Conservation (phyloP, 2,888 invertebrate species). For the Sinopyrophorus schimmeli region DNA sequence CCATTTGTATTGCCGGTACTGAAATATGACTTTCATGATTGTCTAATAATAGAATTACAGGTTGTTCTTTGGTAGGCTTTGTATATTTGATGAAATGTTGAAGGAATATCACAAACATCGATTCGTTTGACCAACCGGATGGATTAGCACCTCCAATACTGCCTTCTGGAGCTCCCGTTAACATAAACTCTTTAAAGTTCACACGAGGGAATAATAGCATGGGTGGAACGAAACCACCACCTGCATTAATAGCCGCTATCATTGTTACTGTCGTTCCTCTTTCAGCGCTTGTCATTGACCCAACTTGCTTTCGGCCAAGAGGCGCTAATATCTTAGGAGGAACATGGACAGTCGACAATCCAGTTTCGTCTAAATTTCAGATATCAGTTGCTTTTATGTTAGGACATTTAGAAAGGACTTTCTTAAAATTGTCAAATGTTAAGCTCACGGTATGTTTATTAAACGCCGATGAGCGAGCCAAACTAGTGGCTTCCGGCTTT, state of each 20-base stretch:
- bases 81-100: conserved; percentile 6
- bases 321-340: conserved; percentile 44
- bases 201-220: conserved; percentile 29
- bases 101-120: conserved; percentile 5
- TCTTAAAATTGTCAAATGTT: conserved; percentile 38
- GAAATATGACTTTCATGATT: conserved; percentile 42
- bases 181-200: conserved; percentile 9
- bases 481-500: conserved; percentile 41
- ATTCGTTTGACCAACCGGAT: conserved; percentile 17
- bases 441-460: conserved; percentile 36
- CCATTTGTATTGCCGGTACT: neutral
- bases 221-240: conserved; percentile 47
- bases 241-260: conserved; percentile 44
- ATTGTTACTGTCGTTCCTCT: conserved; percentile 46
- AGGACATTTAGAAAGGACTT: too few relatives aligned
- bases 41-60: conserved; percentile 6
- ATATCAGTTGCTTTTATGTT: conserved; percentile 31
- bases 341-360: conserved; percentile 46
- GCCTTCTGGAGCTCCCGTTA: conserved; percentile 3
- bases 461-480: conserved; percentile 41
- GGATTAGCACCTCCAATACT: conserved; percentile 17
- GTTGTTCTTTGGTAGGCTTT: neutral
- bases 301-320: conserved; percentile 48
- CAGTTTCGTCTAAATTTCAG: conserved; percentile 48
- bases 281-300: conserved; percentile 47